A percentile compares a stretch with the other conserved stretches of the same genome.
Evolutionary conservation across 1,140 invertebrate genomes (phyloP).

Genomic region (Drosophila paulistorum): DNA sequence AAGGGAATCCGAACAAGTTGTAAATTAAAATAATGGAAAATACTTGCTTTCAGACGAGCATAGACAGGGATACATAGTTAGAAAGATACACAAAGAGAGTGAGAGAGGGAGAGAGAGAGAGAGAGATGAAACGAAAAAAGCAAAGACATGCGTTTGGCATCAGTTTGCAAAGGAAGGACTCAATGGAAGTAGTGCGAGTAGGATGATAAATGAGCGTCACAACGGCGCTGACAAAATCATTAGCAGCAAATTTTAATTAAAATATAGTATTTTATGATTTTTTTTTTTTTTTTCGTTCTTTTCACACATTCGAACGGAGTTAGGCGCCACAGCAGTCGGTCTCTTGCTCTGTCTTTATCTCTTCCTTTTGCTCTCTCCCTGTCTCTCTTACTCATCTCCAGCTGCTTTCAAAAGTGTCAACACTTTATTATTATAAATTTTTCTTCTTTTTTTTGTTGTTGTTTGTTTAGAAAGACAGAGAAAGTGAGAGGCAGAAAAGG

Average conservation of each 20-base stretch:
- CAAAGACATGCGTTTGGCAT: constrained; percentile 70
- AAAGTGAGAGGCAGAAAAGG: neutral
- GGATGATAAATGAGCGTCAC: constrained; percentile 65
- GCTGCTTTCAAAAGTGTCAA: constrained; percentile 52
- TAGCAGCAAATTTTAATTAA: constrained; percentile 72
- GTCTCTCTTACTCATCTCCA: neutral
- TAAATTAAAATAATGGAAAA: constrained; percentile 77
- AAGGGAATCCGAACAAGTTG: constrained; percentile 62
- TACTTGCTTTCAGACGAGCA: constrained; percentile 15
- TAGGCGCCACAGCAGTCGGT: constrained; percentile 54
- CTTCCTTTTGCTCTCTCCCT: neutral
- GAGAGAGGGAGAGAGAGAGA: constrained; percentile 1
- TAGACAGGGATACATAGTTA: neutral
- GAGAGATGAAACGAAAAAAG: constrained; percentile 32
- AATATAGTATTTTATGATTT: constrained; percentile 31
- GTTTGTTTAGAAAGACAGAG: neutral
- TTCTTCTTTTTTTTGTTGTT: constrained; percentile 1
- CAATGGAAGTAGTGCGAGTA: constrained; percentile 1
- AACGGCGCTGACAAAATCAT: constrained; percentile 69
- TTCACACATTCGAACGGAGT: constrained; percentile 61
- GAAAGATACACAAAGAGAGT: constrained; percentile 27
- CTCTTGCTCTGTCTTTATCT: neutral
- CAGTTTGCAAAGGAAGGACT: constrained; percentile 51
- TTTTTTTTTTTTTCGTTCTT: neutral
- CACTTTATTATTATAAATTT: constrained; percentile 34